A percentile compares a stretch with the other conserved stretches of the same genome.
Evolutionary conservation across 2,888 invertebrate genomes (phyloP).

Genomic region (Tipula unca): DNA sequence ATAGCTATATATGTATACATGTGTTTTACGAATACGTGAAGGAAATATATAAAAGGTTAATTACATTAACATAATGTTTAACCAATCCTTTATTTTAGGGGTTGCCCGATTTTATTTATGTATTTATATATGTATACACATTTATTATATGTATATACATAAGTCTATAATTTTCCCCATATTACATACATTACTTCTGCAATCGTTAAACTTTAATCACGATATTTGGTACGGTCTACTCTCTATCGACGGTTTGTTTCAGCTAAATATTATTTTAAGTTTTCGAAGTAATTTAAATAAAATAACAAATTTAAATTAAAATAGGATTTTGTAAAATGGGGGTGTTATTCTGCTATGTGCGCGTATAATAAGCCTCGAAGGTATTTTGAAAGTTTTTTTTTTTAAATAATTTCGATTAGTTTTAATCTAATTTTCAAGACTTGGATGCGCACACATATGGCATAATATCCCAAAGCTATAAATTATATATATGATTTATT

Average conservation of each 20-base stretch:
- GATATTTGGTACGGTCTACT: neutral
- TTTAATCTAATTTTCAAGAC: neutral
- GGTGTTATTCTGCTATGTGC: neutral
- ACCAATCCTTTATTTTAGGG: neutral
- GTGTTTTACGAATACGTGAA: too few relatives aligned
- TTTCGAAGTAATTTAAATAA: neutral
- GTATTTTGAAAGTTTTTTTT: neutral
- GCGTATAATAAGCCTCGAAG: neutral
- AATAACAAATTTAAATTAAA: neutral
- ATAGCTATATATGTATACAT: neutral
- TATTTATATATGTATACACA: neutral
- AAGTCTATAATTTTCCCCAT: neutral
- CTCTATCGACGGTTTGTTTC: neutral
- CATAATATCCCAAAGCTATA: neutral
- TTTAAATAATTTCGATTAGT: constrained; percentile 8
- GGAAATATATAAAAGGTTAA: neutral
- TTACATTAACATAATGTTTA: neutral
- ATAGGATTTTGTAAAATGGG: neutral
- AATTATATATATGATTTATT: neutral
- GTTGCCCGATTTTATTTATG: neutral
- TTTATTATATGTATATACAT: neutral
- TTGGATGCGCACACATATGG: neutral
- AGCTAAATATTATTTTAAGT: neutral
- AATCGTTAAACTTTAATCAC: neutral
- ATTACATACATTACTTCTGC: neutral